Conservation (phyloP, 1,140 invertebrate genomes). For the roundworm (Caenorhabditis elegans) region DNA sequence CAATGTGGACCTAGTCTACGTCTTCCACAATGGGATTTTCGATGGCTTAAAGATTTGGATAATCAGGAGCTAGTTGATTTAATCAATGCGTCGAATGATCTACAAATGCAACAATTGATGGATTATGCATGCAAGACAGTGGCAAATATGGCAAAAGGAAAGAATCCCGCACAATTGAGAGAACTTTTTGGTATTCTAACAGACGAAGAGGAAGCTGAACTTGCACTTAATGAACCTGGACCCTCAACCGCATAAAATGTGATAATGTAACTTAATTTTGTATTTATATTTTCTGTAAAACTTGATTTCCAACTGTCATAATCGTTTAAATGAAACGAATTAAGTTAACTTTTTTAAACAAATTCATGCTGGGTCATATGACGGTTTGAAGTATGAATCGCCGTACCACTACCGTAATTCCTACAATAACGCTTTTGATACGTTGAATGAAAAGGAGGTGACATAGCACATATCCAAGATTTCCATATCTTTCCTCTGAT, state of each 20-base stretch:
- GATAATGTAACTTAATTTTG: too few species aligned
- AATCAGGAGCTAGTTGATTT: background rate
- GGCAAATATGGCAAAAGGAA: slow-evolving; percentile 18
- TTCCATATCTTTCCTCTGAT: too few species aligned
- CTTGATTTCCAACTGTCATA: too few species aligned
- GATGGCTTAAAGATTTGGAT: background rate
- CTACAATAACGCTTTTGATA: too few species aligned
- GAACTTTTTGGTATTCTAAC: background rate
- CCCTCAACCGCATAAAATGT: background rate
- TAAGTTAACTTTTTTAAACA: too few species aligned
- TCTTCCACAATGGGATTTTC: background rate
- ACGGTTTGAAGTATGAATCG: too few species aligned
- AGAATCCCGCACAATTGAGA: background rate
- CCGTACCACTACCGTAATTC: too few species aligned
- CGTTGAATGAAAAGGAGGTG: too few species aligned
- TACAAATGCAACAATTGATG: background rate
- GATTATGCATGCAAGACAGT: slow-evolving; percentile 12
- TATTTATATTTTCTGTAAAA: too few species aligned
- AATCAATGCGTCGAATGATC: background rate
- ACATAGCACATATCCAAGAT: too few species aligned
- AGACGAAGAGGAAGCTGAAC: slow-evolving; percentile 12
- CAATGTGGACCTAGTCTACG: background rate
- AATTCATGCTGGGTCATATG: too few species aligned
- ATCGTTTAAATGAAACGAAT: too few species aligned
- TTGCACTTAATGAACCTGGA: background rate